Conservation (phyloP, 2,113 vertebrate species). For the Siphamia tubifer region DNA sequence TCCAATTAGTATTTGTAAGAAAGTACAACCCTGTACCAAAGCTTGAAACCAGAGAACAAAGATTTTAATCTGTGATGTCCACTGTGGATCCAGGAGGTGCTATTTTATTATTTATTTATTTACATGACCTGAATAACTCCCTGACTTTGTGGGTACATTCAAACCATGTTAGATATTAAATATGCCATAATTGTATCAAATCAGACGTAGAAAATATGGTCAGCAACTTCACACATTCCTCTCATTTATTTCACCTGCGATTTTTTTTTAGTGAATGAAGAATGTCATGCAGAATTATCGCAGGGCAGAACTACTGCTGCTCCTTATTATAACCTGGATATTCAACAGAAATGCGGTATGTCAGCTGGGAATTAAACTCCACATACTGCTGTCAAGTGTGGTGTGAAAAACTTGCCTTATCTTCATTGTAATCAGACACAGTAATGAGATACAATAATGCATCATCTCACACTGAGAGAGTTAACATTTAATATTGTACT, state of each 20-base stretch:
- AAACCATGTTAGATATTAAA: conserved; percentile 9
- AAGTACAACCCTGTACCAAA: conserved; percentile 18
- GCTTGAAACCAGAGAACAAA: conserved; percentile 33
- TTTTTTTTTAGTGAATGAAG: background rate
- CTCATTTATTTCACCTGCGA: conserved; percentile 5
- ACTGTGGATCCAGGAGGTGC: conserved; percentile 5
- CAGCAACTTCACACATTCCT: conserved; percentile 6
- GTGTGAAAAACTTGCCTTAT: background rate
- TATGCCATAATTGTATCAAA: conserved; percentile 19
- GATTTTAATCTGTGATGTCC: conserved; percentile 13
- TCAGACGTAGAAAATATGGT: conserved; percentile 1
- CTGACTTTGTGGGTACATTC: conserved; percentile 9
- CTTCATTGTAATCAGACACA: conserved; percentile 22
- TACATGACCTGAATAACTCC: too few species aligned
- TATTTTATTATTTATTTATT: too few species aligned
- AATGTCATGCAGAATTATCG: background rate
- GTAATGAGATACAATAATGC: conserved; percentile 28
- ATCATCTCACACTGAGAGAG: background rate
- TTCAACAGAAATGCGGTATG: background rate
- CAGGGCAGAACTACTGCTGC: background rate
- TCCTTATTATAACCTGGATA: conserved; percentile 1
- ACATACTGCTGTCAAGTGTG: background rate
- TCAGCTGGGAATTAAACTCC: background rate
- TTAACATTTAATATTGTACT: conserved; percentile 50
- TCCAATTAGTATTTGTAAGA: conserved; percentile 57